Percentiles rank a stretch among this genome's conserved stretches.
These are phyloP conservation scores for Allacma fusca DNA, from an alignment of 2,888 invertebrate genomes.

Conservation along the genomic window DNA sequence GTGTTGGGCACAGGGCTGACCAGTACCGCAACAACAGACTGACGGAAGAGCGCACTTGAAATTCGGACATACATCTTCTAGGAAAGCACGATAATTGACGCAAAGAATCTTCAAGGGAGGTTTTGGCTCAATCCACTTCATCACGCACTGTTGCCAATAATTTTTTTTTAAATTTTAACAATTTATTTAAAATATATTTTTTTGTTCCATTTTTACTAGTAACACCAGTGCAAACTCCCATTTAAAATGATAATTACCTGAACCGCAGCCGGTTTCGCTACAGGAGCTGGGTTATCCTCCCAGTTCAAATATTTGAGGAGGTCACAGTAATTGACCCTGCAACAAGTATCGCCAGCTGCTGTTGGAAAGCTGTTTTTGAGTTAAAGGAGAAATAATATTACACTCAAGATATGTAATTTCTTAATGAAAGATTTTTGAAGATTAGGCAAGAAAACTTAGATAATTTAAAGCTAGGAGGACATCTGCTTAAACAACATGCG, in stretches of 20 bases:
- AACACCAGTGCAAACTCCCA: too few species aligned
- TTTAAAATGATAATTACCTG: conserved; percentile 65
- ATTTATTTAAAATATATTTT: too few species aligned
- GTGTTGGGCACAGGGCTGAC: conserved; percentile 54
- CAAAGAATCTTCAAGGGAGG: conserved; percentile 57
- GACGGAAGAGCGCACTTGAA: conserved; percentile 58
- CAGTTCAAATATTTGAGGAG: conserved; percentile 77
- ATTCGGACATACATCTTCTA: conserved; percentile 58
- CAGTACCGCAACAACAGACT: conserved; percentile 55
- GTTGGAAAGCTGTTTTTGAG: conserved; percentile 52
- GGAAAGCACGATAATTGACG: conserved; percentile 58
- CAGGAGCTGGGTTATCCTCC: conserved; percentile 68
- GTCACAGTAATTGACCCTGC: conserved; percentile 71
- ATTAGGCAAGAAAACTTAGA: too few species aligned
- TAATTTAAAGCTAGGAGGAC: too few species aligned
- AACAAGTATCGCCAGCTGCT: conserved; percentile 53
- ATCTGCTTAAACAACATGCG: neutral
- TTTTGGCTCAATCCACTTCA: conserved; percentile 58
- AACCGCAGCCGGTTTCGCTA: conserved; percentile 67
- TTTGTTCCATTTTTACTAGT: too few species aligned
- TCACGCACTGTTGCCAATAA: conserved; percentile 51
- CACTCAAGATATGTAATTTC: too few species aligned
- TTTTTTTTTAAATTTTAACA: too few species aligned
- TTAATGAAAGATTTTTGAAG: too few species aligned
- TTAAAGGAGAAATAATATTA: too few species aligned